Evolutionary conservation across 1,140 invertebrate species (phyloP).

Genomic region (Diachasmimorpha longicaudata): DNA sequence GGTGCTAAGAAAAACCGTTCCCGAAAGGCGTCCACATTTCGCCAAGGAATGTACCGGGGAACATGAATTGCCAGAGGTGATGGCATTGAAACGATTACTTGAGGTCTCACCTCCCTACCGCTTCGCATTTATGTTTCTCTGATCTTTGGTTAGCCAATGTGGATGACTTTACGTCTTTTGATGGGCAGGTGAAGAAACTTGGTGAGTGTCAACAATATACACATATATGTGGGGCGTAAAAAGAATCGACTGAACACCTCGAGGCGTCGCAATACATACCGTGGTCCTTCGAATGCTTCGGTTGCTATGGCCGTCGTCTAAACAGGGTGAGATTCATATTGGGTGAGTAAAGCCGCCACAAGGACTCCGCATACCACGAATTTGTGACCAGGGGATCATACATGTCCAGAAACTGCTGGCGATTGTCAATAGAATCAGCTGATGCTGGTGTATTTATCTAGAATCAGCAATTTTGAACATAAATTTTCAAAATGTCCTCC

Average conservation of each 20-base stretch:
- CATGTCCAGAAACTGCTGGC: slow-evolving; percentile 17
- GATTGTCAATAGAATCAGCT: not conserved
- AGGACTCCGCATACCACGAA: slow-evolving; percentile 57
- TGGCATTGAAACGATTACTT: not conserved
- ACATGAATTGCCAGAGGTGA: slow-evolving; percentile 30
- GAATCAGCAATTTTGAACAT: no score
- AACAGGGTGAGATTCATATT: slow-evolving; percentile 26
- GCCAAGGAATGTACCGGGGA: slow-evolving; percentile 48
- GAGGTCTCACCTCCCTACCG: not conserved
- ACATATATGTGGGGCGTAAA: not conserved
- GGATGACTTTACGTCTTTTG: slow-evolving; percentile 64
- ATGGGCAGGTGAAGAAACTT: slow-evolving; percentile 64
- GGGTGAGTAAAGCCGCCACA: slow-evolving; percentile 48
- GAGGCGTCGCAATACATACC: not conserved
- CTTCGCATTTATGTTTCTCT: slow-evolving; percentile 36
- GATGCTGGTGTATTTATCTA: not conserved
- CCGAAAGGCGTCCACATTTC: slow-evolving; percentile 61
- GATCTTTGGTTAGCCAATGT: slow-evolving; percentile 56
- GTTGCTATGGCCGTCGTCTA: not conserved
- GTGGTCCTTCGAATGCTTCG: not conserved
- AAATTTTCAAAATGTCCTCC: no score
- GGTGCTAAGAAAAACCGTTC: slow-evolving; percentile 51
- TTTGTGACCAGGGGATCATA: slow-evolving; percentile 50
- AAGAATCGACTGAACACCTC: not conserved
- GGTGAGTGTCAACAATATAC: slow-evolving; percentile 59